Base-by-base conservation (phyloP, 2,113 vertebrate genomes). In the Merops nubicus region DNA sequence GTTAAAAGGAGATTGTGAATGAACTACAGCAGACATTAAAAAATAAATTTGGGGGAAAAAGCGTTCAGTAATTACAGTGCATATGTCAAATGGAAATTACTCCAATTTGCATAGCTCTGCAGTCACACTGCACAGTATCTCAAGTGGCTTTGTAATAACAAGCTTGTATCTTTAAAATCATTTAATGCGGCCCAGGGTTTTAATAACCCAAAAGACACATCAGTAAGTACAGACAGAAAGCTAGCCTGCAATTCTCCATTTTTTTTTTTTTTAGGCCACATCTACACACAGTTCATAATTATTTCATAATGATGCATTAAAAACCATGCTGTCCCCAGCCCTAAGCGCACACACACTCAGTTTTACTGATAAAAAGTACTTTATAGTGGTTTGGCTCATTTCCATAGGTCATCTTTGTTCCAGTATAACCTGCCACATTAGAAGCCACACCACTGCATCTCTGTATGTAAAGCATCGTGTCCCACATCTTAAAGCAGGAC, bases 41-140 rank as follows among this genome's bases (percentile, higher is more conserved):
- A 94, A 93, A 92, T 70, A 89, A 72, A 82, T 87, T 79, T 56
- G n/a, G 68, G n/a, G 68, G 64, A 63, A 69, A 96, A 96, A 89
- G 76, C 65, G 90, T 91, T 75, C 65, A 87, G 26, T 92, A 96
- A 91, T 89, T 94, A 89, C 47, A 95, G 88, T 90, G 73, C 68
- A 51, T 92, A 78, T 94, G 93, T 96, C 93, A 95, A 95, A 96
- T 95, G 95, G 51, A 94, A 97, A 96, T 93, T 17, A 92, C n/a
- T 48, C 38, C 69, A 42, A 96, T 95, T 89, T 93, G 77, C 83
- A 93, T 78, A 78, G 25, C 69, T 92, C 64, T 84, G 76, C 85
- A 78, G 68, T 59, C 84, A 64, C 43, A 64, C 4, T 57, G 33
- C 33, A 47, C 51, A 77, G 1, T 56, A 81, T 85, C 90, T 93